These are phyloP conservation scores for Narcine bancroftii DNA, from an alignment of 2,113 vertebrate species.

Conservation along the genomic window DNA sequence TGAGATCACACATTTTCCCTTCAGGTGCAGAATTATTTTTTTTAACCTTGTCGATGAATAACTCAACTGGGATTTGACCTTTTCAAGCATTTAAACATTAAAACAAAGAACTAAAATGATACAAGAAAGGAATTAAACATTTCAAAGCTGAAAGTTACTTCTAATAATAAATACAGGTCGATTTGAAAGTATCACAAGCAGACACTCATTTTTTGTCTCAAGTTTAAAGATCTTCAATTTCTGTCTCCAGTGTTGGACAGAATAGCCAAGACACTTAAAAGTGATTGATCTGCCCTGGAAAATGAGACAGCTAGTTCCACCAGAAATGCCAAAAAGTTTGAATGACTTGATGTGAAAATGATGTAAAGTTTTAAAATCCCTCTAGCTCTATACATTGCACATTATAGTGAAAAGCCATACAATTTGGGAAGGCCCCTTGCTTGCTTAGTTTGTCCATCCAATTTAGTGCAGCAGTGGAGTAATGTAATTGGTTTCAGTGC, in stretches of 20 bases:
- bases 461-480: background rate
- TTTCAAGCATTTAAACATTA: slow-evolving; percentile 10
- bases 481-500: background rate
- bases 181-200: too few species aligned
- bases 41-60: slow-evolving; percentile 25
- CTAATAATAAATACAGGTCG: background rate
- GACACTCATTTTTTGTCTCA: background rate
- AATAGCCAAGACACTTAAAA: background rate
- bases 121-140: background rate
- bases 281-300: background rate
- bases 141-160: background rate
- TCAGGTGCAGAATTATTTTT: slow-evolving; percentile 23
- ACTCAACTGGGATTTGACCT: slow-evolving; percentile 22
- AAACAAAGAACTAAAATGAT: background rate
- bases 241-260: background rate
- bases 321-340: background rate
- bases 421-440: background rate
- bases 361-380: background rate
- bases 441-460: background rate
- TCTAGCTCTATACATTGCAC: background rate
- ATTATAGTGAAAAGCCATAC: background rate
- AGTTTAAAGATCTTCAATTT: background rate
- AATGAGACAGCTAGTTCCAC: background rate
- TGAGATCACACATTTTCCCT: background rate
- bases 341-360: background rate